Percentiles rank a stretch among this genome's conserved stretches.
Evolutionary conservation across 2,888 invertebrate genomes (phyloP).

Genomic region (Oscheius onirici): DNA sequence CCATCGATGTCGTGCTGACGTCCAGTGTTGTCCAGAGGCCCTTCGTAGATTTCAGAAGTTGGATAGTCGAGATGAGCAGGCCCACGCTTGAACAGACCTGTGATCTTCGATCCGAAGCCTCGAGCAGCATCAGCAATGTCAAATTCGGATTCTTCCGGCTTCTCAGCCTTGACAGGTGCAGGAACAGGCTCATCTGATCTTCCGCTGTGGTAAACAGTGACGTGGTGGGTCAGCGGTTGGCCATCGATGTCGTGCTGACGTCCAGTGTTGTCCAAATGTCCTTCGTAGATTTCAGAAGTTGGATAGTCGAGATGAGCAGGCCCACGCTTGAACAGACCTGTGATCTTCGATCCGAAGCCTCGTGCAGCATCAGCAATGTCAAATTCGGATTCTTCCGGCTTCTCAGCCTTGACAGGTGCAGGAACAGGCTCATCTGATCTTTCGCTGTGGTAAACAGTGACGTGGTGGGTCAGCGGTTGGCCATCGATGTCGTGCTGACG

Average conservation of each 20-base stretch:
- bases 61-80: conserved; percentile 42
- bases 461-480: conserved; percentile 37
- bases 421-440: conserved; percentile 10
- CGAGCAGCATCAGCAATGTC: conserved; percentile 22
- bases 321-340: conserved; percentile 28
- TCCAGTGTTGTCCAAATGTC: conserved; percentile 37
- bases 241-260: conserved; percentile 36
- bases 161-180: conserved; percentile 31
- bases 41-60: conserved; percentile 36
- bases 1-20: conserved; percentile 35
- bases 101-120: conserved; percentile 40
- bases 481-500: conserved; percentile 35
- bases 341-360: too few species aligned
- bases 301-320: conserved; percentile 46
- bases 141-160: conserved; percentile 4
- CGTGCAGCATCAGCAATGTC: conserved; percentile 34
- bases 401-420: not conserved
- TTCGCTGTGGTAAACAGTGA: conserved; percentile 40
- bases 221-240: conserved; percentile 39
- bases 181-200: conserved; percentile 40
- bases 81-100: conserved; percentile 50
- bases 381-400: conserved; percentile 36
- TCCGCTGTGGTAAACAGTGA: conserved; percentile 42
- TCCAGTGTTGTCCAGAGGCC: conserved; percentile 40
- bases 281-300: conserved; percentile 35